These are phyloP conservation scores for Yponomeuta cagnagella DNA, from an alignment of 2,888 invertebrate species.

Conservation along the genomic window DNA sequence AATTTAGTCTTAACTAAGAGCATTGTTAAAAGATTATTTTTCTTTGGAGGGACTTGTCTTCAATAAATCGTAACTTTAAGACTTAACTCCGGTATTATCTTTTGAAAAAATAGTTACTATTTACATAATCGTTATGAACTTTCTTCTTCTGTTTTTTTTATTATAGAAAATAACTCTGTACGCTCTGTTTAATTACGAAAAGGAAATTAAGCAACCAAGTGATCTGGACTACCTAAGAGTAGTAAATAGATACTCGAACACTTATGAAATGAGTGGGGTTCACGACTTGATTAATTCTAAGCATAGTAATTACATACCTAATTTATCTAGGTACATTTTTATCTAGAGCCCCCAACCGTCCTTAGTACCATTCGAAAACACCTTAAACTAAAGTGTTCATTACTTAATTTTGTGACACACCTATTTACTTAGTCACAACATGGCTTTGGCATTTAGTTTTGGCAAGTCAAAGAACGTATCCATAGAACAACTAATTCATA, in stretches of 20 bases:
- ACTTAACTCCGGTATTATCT: conserved; percentile 47
- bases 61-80: conserved; percentile 49
- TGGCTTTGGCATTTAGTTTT: conserved; percentile 46
- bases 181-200: conserved; percentile 7
- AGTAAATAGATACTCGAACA: neutral
- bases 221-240: neutral
- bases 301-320: conserved; percentile 34
- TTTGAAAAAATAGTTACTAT: conserved; percentile 59
- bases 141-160: conserved; percentile 26
- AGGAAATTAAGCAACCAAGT: conserved; percentile 13
- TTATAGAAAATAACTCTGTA: conserved; percentile 45
- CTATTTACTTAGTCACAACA: conserved; percentile 35
- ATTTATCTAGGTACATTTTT: conserved; percentile 32
- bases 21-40: conserved; percentile 53
- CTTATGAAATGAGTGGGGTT: conserved; percentile 7
- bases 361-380: neutral
- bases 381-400: neutral
- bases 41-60: conserved; percentile 68
- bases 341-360: conserved; percentile 24
- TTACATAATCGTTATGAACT: conserved; percentile 41
- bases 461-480: conserved; percentile 43
- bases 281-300: conserved; percentile 42
- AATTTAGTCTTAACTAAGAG: conserved; percentile 70
- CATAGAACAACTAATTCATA: conserved; percentile 28
- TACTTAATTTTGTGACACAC: conserved; percentile 29